phyloP scores from a whole-genome alignment of 2,888 invertebrate species.

The Bellardia bayeri region DNA sequence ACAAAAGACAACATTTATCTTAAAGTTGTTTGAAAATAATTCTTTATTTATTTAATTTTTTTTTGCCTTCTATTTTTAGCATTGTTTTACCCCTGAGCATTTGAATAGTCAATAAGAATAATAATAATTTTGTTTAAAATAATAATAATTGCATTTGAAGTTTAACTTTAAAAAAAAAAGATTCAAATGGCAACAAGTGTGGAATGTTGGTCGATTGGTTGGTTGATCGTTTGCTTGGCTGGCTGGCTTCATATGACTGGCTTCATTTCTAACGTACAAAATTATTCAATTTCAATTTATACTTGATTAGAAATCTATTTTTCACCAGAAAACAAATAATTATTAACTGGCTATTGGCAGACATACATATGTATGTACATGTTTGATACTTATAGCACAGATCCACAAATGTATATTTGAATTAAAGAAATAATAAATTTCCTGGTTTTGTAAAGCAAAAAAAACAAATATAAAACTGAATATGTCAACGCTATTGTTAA shows the following conservation, averaged over 20 bases:
- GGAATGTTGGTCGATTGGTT: conserved; percentile 61
- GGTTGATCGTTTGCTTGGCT: not conserved
- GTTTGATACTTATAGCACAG: not conserved
- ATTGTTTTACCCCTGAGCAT: conserved; percentile 47
- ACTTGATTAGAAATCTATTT: conserved; percentile 60
- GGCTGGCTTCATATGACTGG: conserved; percentile 15
- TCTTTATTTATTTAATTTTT: conserved; percentile 42
- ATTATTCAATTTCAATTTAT: conserved; percentile 60
- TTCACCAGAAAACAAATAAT: conserved; percentile 48
- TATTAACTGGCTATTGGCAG: not conserved
- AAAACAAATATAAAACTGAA: not conserved
- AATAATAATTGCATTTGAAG: conserved; percentile 64
- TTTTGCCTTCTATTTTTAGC: conserved; percentile 54
- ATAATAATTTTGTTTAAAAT: conserved; percentile 57
- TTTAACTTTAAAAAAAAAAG: conserved; percentile 24
- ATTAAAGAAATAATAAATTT: conserved; percentile 9
- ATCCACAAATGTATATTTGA: not conserved
- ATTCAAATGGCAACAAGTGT: conserved; percentile 61
- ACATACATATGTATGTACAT: too few species aligned
- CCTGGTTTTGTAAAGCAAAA: not conserved
- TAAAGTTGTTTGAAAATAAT: conserved; percentile 57
- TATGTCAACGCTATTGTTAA: conserved; percentile 20
- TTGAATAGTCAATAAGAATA: conserved; percentile 59
- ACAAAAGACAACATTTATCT: conserved; percentile 56
- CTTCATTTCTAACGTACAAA: conserved; percentile 40